Conservation (phyloP, 1,140 invertebrate species). For the Eurosta solidaginis region DNA sequence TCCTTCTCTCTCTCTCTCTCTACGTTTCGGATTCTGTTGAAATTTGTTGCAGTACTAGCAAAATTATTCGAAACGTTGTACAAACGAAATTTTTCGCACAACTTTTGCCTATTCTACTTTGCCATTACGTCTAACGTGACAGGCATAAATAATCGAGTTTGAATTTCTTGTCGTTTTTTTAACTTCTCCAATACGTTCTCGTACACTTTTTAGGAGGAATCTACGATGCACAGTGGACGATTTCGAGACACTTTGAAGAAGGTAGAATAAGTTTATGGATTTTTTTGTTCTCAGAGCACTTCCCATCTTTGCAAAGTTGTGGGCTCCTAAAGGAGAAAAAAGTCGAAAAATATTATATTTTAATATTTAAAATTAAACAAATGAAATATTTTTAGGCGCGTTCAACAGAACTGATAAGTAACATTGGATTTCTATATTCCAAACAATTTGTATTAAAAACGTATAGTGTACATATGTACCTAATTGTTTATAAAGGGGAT, state of each 20-base stretch:
- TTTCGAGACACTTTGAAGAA: no score
- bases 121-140: slow-evolving; percentile 13
- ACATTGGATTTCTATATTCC: no score
- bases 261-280: no score
- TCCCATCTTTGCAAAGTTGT: no score
- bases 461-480: neutral
- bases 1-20: neutral
- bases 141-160: slow-evolving; percentile 15
- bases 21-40: neutral
- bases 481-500: neutral
- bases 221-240: neutral
- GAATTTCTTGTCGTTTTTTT: neutral
- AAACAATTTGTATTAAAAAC: neutral
- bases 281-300: no score
- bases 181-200: neutral
- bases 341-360: no score
- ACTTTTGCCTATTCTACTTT: slow-evolving; percentile 20
- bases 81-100: neutral
- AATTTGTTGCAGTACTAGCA: neutral
- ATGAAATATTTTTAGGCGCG: no score
- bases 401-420: no score
- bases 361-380: no score
- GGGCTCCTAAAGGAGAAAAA: no score
- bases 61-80: neutral
- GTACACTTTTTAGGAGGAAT: neutral